Evolutionary conservation across 2,888 invertebrate genomes (phyloP).

Genomic region (Drosophila nigricruria): DNA sequence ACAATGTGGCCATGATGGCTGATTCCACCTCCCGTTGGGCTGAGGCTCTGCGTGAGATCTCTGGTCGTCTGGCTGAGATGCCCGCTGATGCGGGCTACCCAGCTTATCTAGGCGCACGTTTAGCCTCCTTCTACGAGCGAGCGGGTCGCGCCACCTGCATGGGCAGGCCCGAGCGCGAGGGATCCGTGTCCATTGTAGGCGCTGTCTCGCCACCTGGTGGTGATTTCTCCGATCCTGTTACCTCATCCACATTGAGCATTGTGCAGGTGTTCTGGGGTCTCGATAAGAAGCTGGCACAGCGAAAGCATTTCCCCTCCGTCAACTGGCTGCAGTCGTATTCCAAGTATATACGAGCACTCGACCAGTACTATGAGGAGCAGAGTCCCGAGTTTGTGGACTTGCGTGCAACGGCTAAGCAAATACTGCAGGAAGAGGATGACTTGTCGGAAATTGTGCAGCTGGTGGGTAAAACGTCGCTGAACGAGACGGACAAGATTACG

Average conservation of each 20-base stretch:
- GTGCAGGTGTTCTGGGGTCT: constrained; percentile 99
- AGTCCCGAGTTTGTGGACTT: constrained; percentile 98
- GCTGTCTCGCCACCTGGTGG: constrained; percentile 99
- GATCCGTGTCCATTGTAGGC: constrained; percentile 99
- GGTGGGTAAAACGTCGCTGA: constrained; percentile 99
- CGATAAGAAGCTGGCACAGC: constrained; percentile 99
- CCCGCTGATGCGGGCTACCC: constrained; percentile 99
- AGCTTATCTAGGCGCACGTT: constrained; percentile 98
- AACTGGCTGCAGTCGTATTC: constrained; percentile 99
- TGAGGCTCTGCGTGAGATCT: constrained; percentile 99
- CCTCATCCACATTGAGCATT: constrained; percentile 98
- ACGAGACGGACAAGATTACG: constrained; percentile 99
- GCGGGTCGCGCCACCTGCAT: constrained; percentile 98
- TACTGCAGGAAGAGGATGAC: constrained; percentile 99
- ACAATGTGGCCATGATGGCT: constrained; percentile 99
- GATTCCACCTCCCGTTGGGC: constrained; percentile 99
- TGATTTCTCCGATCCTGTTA: constrained; percentile 99
- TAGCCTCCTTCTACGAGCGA: constrained; percentile 99
- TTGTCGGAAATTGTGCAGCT: constrained; percentile 99
- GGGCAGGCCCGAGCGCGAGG: constrained; percentile 98
- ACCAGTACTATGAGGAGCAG: constrained; percentile 99
- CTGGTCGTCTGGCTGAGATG: constrained; percentile 99
- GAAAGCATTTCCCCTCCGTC: constrained; percentile 99
- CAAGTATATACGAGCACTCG: constrained; percentile 98
- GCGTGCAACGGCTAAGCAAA: constrained; percentile 97